Evolutionary conservation across 2,113 vertebrate genomes (phyloP).

Genomic region (Centropristis striata): DNA sequence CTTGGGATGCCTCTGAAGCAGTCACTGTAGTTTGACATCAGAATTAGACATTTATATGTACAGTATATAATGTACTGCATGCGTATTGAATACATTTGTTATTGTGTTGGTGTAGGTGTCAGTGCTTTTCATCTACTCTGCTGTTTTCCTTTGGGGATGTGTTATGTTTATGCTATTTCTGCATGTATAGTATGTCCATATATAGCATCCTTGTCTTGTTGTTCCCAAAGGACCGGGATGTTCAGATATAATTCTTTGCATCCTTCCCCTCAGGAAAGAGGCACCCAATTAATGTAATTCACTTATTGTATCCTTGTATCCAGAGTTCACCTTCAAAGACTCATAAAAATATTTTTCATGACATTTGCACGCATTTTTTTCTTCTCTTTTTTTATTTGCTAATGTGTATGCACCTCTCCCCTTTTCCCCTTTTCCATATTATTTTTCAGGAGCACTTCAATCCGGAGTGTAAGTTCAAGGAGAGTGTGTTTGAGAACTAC

Average conservation of each 20-base stretch:
- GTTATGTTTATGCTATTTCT: conserved; percentile 62
- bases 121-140: conserved; percentile 50
- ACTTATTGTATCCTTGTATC: conserved; percentile 34
- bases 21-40: conserved; percentile 11
- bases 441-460: conserved; percentile 91
- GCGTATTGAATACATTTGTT: conserved; percentile 30
- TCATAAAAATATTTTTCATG: not conserved
- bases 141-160: conserved; percentile 37
- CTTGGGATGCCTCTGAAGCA: conserved; percentile 2
- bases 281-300: conserved; percentile 57
- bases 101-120: conserved; percentile 18
- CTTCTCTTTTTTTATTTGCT: conserved; percentile 38
- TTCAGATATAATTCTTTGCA: conserved; percentile 42
- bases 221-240: conserved; percentile 55
- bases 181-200: not conserved
- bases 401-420: conserved; percentile 12
- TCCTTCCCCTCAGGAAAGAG: conserved; percentile 43
- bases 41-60: not conserved
- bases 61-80: conserved; percentile 11
- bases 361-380: conserved; percentile 15
- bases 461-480: conserved; percentile 94
- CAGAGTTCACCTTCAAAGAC: conserved; percentile 58
- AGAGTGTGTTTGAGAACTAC: conserved; percentile 95
- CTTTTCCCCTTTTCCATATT: conserved; percentile 25
- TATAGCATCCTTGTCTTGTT: conserved; percentile 41